These are phyloP conservation scores for Spodoptera litura DNA, from an alignment of 1,140 invertebrate genomes.

Conservation along the genomic window DNA sequence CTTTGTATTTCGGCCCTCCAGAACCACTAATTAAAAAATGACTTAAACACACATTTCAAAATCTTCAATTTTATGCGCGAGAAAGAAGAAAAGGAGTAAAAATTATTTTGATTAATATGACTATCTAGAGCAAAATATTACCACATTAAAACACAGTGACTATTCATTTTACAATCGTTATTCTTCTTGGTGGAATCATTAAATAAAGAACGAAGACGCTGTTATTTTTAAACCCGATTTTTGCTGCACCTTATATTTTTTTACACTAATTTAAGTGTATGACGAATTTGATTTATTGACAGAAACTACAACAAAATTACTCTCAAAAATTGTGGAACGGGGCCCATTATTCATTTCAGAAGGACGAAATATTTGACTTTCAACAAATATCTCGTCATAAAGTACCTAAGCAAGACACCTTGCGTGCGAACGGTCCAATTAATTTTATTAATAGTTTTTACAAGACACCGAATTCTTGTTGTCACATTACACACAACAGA, in stretches of 20 bases:
- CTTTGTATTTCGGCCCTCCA: constrained; percentile 42
- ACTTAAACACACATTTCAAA: neutral
- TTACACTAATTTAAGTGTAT: constrained; percentile 41
- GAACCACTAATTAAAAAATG: constrained; percentile 49
- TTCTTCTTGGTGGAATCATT: constrained; percentile 31
- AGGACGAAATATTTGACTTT: constrained; percentile 14
- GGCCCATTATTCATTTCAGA: constrained; percentile 42
- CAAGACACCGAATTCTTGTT: constrained; percentile 34
- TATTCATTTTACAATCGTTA: constrained; percentile 25
- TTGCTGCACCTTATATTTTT: constrained; percentile 35
- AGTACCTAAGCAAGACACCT: constrained; percentile 25
- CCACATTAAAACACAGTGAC: neutral
- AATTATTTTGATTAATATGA: neutral
- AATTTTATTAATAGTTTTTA: constrained; percentile 54
- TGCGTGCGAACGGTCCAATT: constrained; percentile 46
- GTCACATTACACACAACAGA: constrained; percentile 32
- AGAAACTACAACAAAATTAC: constrained; percentile 47
- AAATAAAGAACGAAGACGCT: constrained; percentile 9
- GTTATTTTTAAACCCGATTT: constrained; percentile 47
- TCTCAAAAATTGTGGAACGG: constrained; percentile 1
- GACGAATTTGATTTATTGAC: constrained; percentile 44
- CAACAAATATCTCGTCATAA: constrained; percentile 31
- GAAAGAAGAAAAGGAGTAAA: no score
- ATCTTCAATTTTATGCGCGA: neutral
- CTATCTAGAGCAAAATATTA: neutral